Evolutionary conservation across 2,888 invertebrate genomes (phyloP), one percentile per base, ranked within the genome.

Genomic region (Polydrusus pterygomalis): DNA sequence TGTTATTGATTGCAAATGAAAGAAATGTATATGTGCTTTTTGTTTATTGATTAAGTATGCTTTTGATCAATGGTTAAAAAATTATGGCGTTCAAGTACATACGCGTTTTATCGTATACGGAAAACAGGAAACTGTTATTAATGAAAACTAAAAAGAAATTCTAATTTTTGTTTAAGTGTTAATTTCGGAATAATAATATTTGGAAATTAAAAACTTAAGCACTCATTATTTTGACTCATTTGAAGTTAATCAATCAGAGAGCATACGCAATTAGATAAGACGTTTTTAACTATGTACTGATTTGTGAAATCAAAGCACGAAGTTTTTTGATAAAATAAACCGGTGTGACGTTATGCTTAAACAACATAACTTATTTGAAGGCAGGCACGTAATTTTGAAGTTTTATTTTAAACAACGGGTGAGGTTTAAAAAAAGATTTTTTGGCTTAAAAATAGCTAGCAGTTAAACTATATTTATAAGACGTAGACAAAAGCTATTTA

Each of bases 301-400:
- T 68, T 68, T 68, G 67, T 67, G 67, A 67, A 67, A 30, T 67
- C 47, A 56, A 68, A 68, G 56, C 13, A 54, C 54, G 43, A 17
- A 9, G 43, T 62, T 70, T 70, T 70, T 47, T 63, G 38, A 45
- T 60, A 62, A 70, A 70, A 62, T 70, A 70, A 60, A 70, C 70
- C 11, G 2, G 38, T 18, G 30, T 40, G 51, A 75, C 63, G 64
- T 70, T 70, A 70, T 70, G 30, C 64, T 63, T 64, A 84, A 83
- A 83, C 83, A 83, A 69, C 49, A 49, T 64, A 64, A 45, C 30
- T 64, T 64, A 64, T 15, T 47, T 30, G 49, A 49, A 49, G 20
- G 6, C 15, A 15, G 49, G 49, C 47, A 49, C 64, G 49, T 64
- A 45, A 25, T 30, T 64, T 64, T 47, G 13, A 64, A 49, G 47